Evolutionary conservation across 2,888 invertebrate genomes (phyloP).

Genomic region (Diaperis boleti): DNA sequence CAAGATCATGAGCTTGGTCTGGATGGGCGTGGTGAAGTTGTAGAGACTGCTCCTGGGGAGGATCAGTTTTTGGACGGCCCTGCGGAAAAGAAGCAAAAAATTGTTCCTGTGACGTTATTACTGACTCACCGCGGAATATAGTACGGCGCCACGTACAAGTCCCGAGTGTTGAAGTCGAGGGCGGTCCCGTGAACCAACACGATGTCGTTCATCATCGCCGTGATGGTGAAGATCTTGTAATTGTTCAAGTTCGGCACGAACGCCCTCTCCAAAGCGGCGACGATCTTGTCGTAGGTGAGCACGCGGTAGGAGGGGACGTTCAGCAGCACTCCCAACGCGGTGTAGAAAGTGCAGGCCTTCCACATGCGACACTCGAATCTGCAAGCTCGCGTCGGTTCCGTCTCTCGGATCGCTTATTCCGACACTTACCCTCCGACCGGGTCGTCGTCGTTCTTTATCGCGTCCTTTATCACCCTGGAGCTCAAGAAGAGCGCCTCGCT

Average conservation of each 20-base stretch:
- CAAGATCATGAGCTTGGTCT: constrained; percentile 22
- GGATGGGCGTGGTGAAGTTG: not conserved
- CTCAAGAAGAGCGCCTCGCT: constrained; percentile 69
- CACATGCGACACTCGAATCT: constrained; percentile 60
- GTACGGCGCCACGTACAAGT: too few species aligned
- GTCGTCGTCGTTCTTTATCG: not conserved
- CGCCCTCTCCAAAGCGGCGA: too few species aligned
- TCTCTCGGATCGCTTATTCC: too few species aligned
- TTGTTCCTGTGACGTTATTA: not conserved
- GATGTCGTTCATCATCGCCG: too few species aligned
- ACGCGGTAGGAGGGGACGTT: constrained; percentile 61
- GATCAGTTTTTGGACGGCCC: constrained; percentile 18
- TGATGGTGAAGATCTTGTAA: too few species aligned
- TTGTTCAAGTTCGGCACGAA: too few species aligned
- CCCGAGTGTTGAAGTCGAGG: too few species aligned
- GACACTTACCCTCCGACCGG: not conserved
- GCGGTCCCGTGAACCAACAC: too few species aligned
- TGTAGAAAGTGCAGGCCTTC: not conserved
- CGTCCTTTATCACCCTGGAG: constrained; percentile 60
- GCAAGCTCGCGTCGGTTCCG: not conserved
- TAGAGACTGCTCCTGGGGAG: constrained; percentile 7
- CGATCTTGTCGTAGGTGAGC: not conserved
- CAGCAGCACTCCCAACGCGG: not conserved
- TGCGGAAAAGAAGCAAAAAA: constrained; percentile 3
- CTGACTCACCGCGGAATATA: too few species aligned